Evolutionary conservation across 2,113 vertebrate genomes (phyloP).

Genomic region (Cryptomyrus ogoouensis): DNA sequence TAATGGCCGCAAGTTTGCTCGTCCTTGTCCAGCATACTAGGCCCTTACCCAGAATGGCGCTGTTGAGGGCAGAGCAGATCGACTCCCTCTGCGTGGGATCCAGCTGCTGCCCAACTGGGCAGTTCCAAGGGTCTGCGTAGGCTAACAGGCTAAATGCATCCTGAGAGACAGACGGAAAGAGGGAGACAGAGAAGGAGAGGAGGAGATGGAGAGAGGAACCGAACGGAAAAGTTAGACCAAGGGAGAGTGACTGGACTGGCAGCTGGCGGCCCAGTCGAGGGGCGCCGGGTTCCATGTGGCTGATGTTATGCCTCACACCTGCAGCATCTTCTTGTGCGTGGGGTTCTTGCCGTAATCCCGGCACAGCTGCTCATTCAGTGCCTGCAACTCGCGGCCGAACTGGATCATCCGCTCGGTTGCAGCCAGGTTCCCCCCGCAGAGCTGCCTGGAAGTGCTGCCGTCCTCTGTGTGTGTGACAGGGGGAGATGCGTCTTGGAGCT

Average conservation of each 20-base stretch:
- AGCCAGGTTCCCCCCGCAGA: conserved; percentile 90
- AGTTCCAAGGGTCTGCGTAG: conserved; percentile 95
- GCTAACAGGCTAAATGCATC: conserved; percentile 95
- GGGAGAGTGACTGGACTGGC: not conserved
- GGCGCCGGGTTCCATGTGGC: too few species aligned
- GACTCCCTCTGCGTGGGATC: conserved; percentile 93
- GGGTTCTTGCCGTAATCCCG: conserved; percentile 88
- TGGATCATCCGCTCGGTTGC: conserved; percentile 96
- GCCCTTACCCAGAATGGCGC: conserved; percentile 92
- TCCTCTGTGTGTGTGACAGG: conserved; percentile 62
- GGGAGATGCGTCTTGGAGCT: not conserved
- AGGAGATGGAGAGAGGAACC: not conserved
- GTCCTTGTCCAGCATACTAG: not conserved
- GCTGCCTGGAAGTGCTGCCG: conserved; percentile 75
- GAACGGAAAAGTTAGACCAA: not conserved
- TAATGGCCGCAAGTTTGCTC: not conserved
- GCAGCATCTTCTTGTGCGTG: conserved; percentile 80
- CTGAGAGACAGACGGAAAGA: conserved; percentile 54
- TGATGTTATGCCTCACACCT: conserved; percentile 50
- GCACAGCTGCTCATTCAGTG: conserved; percentile 86
- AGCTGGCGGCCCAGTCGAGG: too few species aligned
- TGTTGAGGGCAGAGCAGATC: conserved; percentile 94
- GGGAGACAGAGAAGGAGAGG: not conserved
- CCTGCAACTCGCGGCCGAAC: conserved; percentile 92
- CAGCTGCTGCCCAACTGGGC: conserved; percentile 92